Evolutionary conservation across 1,140 invertebrate species (phyloP).

Genomic region (Apis laboriosa): DNA sequence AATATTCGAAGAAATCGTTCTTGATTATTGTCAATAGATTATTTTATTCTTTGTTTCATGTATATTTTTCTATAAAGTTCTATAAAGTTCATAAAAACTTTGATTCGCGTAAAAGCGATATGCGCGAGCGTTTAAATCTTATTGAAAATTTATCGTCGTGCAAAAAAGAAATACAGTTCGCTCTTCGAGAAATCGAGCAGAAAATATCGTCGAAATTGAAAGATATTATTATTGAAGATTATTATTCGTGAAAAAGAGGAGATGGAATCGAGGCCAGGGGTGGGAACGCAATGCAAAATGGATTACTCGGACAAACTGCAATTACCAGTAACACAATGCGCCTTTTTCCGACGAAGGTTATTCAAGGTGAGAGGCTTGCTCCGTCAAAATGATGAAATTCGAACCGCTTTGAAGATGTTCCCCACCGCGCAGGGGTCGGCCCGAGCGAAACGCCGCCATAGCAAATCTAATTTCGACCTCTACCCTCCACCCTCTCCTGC

Average conservation of each 20-base stretch:
- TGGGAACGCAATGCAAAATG: neutral
- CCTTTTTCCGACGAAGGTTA: constrained; percentile 11
- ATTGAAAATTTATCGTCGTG: too few species aligned
- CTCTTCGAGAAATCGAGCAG: neutral
- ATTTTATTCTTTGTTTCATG: too few species aligned
- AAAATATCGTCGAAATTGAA: too few species aligned
- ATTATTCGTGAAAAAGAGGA: too few species aligned
- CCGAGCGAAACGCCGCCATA: constrained; percentile 3
- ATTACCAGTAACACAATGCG: constrained; percentile 39
- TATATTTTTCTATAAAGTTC: too few species aligned
- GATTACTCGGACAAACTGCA: constrained; percentile 39
- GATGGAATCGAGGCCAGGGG: neutral
- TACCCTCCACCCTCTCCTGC: constrained; percentile 8
- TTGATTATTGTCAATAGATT: too few species aligned
- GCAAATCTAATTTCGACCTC: constrained; percentile 56
- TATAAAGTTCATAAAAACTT: too few species aligned
- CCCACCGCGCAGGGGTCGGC: constrained; percentile 7
- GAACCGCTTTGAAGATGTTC: constrained; percentile 49
- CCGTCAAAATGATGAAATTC: constrained; percentile 42
- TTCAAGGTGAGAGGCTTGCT: constrained; percentile 39
- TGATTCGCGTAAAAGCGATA: too few species aligned
- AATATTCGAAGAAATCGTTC: too few species aligned
- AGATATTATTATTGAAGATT: too few species aligned
- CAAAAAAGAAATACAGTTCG: too few species aligned
- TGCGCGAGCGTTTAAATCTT: too few species aligned